A percentile compares a stretch with the other conserved stretches of the same genome.
Evolutionary conservation across 2,888 invertebrate species (phyloP).

Genomic region (Nymphalis polychloros): DNA sequence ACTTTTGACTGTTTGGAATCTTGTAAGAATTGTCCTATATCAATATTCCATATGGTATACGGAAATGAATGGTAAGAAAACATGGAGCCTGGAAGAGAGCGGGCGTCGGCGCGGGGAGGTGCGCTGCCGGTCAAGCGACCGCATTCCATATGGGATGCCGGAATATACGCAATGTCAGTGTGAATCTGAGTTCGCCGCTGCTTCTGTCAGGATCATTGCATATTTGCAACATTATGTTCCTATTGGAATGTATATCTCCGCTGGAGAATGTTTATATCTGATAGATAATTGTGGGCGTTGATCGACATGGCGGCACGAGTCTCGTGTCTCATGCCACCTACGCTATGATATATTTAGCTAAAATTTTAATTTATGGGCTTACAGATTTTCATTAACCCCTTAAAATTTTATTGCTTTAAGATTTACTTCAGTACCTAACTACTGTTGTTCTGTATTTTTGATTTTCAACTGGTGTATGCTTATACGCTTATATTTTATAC

Average conservation of each 20-base stretch:
- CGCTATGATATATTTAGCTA: constrained; percentile 31
- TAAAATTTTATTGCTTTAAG: not conserved
- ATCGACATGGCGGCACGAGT: constrained; percentile 56
- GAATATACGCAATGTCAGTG: constrained; percentile 80
- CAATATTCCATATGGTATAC: constrained; percentile 75
- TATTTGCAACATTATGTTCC: constrained; percentile 45
- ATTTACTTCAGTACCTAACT: too few relatives aligned
- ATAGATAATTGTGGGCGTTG: constrained; percentile 43
- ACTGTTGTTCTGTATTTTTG: too few relatives aligned
- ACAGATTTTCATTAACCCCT: not conserved
- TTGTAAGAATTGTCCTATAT: constrained; percentile 67
- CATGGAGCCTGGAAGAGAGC: constrained; percentile 73
- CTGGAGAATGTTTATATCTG: constrained; percentile 39
- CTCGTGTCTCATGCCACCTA: constrained; percentile 41
- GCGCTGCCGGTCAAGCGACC: constrained; percentile 72
- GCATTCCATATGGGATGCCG: constrained; percentile 80
- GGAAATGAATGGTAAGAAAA: constrained; percentile 74
- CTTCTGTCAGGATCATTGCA: constrained; percentile 46
- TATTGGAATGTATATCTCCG: constrained; percentile 38
- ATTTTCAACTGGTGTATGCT: too few relatives aligned
- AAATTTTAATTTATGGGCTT: constrained; percentile 18
- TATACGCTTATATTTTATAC: too few relatives aligned
- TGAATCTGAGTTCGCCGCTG: constrained; percentile 59
- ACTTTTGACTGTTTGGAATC: constrained; percentile 53
- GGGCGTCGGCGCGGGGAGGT: constrained; percentile 54